Evolutionary conservation across 2,888 invertebrate genomes (phyloP).

Genomic region (Drosophila anomalipes): DNA sequence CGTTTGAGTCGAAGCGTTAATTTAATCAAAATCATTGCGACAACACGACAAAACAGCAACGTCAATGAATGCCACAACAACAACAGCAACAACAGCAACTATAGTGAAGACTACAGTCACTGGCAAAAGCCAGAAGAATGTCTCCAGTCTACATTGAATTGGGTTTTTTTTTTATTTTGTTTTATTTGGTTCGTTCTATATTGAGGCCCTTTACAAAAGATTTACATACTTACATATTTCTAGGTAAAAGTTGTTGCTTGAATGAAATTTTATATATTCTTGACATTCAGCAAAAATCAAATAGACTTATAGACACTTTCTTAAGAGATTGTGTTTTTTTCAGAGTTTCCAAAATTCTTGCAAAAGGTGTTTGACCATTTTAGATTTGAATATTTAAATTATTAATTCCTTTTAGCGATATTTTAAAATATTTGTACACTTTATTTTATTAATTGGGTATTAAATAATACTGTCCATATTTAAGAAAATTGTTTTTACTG

Average conservation of each 20-base stretch:
- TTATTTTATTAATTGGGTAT: too few relatives aligned
- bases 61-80: conserved; percentile 55
- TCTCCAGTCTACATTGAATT: conserved; percentile 36
- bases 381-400: not conserved
- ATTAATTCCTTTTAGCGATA: not conserved
- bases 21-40: conserved; percentile 78
- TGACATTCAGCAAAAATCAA: not conserved
- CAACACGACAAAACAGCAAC: conserved; percentile 49
- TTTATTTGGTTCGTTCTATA: not conserved
- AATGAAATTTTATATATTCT: not conserved
- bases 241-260: conserved; percentile 7
- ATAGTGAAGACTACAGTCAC: conserved; percentile 31
- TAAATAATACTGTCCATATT: too few relatives aligned
- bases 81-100: conserved; percentile 19
- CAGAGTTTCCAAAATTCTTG: not conserved
- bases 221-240: conserved; percentile 10
- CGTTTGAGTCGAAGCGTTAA: conserved; percentile 62
- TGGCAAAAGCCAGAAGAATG: conserved; percentile 27
- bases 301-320: not conserved
- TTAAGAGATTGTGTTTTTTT: not conserved
- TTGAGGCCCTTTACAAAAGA: conserved; percentile 21
- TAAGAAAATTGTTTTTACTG: too few relatives aligned
- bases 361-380: not conserved
- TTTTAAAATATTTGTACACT: too few relatives aligned
- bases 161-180: conserved; percentile 24